Conservation (phyloP, 2,888 invertebrate species). For the Mythimna ferrago region DNA sequence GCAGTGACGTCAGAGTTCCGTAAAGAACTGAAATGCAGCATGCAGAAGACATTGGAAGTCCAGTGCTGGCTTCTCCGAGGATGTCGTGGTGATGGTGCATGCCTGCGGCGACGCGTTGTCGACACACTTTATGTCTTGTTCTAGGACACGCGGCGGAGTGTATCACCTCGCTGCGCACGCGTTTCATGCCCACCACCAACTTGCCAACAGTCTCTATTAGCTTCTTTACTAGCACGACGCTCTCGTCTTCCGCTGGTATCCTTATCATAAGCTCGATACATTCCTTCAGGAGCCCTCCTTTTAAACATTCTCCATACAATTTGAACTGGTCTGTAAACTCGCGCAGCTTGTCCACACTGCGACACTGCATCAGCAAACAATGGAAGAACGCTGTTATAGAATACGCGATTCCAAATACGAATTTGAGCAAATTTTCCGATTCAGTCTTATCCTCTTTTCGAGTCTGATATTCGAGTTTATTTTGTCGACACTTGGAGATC, state of each 20-base stretch:
- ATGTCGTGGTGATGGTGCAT: conserved; percentile 91
- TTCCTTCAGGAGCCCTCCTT: conserved; percentile 90
- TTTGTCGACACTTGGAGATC: conserved; percentile 77
- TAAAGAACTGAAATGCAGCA: conserved; percentile 91
- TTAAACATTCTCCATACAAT: conserved; percentile 90
- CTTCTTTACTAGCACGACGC: conserved; percentile 86
- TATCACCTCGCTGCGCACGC: conserved; percentile 89
- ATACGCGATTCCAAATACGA: conserved; percentile 91
- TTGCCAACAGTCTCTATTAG: conserved; percentile 90
- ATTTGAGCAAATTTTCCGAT: conserved; percentile 89
- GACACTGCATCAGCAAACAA: conserved; percentile 90
- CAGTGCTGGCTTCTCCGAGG: conserved; percentile 87
- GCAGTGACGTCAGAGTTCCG: conserved; percentile 86
- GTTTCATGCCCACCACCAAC: conserved; percentile 90
- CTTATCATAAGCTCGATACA: conserved; percentile 90
- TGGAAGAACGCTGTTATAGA: conserved; percentile 91
- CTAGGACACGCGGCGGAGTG: conserved; percentile 89
- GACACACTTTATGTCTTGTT: conserved; percentile 88
- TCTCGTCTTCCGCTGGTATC: conserved; percentile 82
- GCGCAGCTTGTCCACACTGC: conserved; percentile 86
- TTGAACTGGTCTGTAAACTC: conserved; percentile 91
- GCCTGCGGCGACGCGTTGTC: conserved; percentile 81
- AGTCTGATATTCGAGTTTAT: conserved; percentile 74
- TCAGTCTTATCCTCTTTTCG: conserved; percentile 81
- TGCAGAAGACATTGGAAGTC: conserved; percentile 81